Base-by-base conservation (phyloP, 2,113 vertebrate genomes). In the Alexandromys fortis region DNA sequence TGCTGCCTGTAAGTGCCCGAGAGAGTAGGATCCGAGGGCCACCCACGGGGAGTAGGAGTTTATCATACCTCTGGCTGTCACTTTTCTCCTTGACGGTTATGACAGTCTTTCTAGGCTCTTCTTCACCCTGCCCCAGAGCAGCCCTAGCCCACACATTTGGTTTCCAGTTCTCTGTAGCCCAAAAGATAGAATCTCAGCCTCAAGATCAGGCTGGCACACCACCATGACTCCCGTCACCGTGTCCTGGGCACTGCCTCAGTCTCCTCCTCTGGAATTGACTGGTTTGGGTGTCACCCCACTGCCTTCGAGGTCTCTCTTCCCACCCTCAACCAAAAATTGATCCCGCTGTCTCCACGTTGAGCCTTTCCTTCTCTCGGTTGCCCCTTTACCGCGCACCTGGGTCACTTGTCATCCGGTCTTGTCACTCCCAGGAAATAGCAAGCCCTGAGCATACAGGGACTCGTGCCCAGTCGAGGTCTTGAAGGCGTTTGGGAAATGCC, bases 1-100 rank as follows among this genome's bases (percentile, higher is more conserved):
- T 83, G 65, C 70, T 91, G 42, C 35, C 30, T 58, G 8, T 21
- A 1, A 72, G 35, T 14, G 42, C 35, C 94, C 8, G 16, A n/a
- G 49, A 63, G 78, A 24, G 5, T 38, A 12, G 35, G 1, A 9
- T 68, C 47, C 70, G 14, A 11, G 38, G 63, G 70, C 58, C 38
- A 45, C n/a, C 58, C 24, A 0, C 3, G 26, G 5, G 73, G 35
- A 75, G 12, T 2, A 55, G 21, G n/a, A 55, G 17, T 42, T 61
- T 8, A 70, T n/a, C 65, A 55, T n/a, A 7, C 33, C 38, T 61
- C 52, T 49, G 67, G 65, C 70, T 2, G 8, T 75, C 47, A 10
- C n/a, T 83, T 93, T 86, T 95, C 89, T 49, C 8, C 86, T 58
- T 19, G 4, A 78, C 2, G 35, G 4, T 67, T 97, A 52, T 70